These are phyloP conservation scores for Rhinophrynus dorsalis DNA, from an alignment of 2,797 vertebrate genomes.

Conservation along the genomic window DNA sequence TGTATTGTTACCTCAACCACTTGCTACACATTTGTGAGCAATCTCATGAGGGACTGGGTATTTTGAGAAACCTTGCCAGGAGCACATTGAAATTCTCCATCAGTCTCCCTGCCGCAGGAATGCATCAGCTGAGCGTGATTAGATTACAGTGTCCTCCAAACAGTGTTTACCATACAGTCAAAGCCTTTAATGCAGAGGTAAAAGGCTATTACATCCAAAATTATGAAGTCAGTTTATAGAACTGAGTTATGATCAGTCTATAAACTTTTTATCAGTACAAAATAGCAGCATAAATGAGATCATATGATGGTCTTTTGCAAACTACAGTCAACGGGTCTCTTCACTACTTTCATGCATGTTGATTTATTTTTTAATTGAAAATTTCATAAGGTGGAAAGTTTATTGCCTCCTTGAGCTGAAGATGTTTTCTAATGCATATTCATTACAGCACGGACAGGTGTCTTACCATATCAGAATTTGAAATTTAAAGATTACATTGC, in stretches of 20 bases:
- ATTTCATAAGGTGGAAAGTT: conserved; percentile 28
- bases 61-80: conserved; percentile 45
- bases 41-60: conserved; percentile 26
- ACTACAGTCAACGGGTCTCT: not conserved
- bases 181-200: conserved; percentile 36
- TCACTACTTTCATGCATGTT: not conserved
- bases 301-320: conserved; percentile 1
- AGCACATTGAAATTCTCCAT: conserved; percentile 45
- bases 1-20: conserved; percentile 42
- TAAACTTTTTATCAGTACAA: conserved; percentile 41
- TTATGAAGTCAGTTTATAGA: conserved; percentile 40
- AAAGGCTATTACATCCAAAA: conserved; percentile 26
- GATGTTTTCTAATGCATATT: conserved; percentile 40
- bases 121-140: conserved; percentile 44
- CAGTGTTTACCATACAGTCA: conserved; percentile 39
- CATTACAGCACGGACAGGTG: conserved; percentile 38
- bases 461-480: conserved; percentile 38
- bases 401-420: conserved; percentile 40
- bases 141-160: conserved; percentile 43
- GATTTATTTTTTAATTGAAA: conserved; percentile 37
- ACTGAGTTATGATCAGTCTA: conserved; percentile 19
- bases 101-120: conserved; percentile 44
- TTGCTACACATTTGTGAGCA: conserved; percentile 41
- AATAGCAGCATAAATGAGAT: conserved; percentile 19
- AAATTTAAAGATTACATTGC: conserved; percentile 40